These are phyloP conservation scores for Masnerella sp. DNA, from an alignment of 2,888 invertebrate species.

Conservation along the genomic window DNA sequence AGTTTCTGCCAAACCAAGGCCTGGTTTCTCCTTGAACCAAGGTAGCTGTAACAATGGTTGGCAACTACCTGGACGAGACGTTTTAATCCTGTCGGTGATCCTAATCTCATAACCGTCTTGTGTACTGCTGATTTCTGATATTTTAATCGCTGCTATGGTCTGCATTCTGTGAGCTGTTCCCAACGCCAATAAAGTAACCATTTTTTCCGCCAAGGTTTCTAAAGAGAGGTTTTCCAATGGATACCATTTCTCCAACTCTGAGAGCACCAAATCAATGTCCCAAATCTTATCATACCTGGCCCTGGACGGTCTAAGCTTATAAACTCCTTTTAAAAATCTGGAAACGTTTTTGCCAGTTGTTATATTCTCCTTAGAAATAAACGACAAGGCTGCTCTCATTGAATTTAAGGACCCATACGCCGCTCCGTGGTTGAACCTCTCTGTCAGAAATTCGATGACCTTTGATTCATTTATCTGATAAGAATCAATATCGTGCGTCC, in stretches of 20 bases:
- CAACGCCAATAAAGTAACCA: too few species aligned
- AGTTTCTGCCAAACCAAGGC: conserved; percentile 27
- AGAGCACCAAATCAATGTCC: conserved; percentile 16
- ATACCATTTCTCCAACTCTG: not conserved
- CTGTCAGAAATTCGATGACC: not conserved
- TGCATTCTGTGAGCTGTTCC: not conserved
- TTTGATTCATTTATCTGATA: not conserved
- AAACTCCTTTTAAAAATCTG: conserved; percentile 17
- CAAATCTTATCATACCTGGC: conserved; percentile 21
- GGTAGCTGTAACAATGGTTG: not conserved
- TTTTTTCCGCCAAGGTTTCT: not conserved
- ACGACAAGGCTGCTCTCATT: conserved; percentile 23
- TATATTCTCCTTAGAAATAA: conserved; percentile 11
- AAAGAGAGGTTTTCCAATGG: not conserved
- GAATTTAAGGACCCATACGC: conserved; percentile 15
- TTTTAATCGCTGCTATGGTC: not conserved
- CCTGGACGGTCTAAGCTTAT: conserved; percentile 6
- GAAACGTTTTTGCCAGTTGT: not conserved
- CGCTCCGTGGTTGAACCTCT: not conserved
- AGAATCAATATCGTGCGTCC: not conserved
- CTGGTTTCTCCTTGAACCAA: not conserved
- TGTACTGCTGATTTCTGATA: not conserved
- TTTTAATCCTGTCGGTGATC: not conserved
- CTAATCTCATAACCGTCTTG: not conserved
- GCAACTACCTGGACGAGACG: not conserved